phyloP scores from a whole-genome alignment of 2,113 vertebrate genomes.

The Epinephelus lanceolatus region DNA sequence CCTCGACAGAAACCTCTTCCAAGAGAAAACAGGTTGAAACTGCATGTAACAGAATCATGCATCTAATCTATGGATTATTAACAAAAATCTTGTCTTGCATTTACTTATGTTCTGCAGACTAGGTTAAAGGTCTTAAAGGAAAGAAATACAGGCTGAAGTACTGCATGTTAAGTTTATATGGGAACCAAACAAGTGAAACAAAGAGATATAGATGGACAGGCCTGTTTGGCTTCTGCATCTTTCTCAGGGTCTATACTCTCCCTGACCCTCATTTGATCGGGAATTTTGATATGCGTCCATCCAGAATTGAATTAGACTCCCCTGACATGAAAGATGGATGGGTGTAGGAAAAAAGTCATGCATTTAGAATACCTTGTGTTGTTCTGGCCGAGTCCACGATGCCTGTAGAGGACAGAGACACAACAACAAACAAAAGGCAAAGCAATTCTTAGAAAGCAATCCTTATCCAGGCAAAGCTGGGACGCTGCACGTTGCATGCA shows the following conservation, averaged over 20 bases:
- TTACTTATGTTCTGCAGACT: constrained; percentile 7
- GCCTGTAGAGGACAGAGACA: constrained; percentile 98
- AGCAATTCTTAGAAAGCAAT: constrained; percentile 82
- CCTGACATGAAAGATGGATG: constrained; percentile 74
- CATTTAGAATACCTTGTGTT: constrained; percentile 96
- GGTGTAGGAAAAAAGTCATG: constrained; percentile 77
- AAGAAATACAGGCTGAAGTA: neutral
- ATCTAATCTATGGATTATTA: neutral
- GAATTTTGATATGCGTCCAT: constrained; percentile 68
- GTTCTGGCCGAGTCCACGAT: constrained; percentile 99
- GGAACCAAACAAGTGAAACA: constrained; percentile 9
- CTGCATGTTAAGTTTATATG: constrained; percentile 8
- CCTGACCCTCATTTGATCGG: constrained; percentile 48
- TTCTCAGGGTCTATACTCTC: constrained; percentile 35
- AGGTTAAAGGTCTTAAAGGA: neutral
- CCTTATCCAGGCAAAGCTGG: constrained; percentile 64
- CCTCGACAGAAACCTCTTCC: constrained; percentile 7
- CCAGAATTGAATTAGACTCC: constrained; percentile 61
- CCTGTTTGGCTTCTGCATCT: constrained; percentile 11
- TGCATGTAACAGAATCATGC: neutral
- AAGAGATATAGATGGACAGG: constrained; percentile 17
- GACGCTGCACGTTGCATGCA: constrained; percentile 60
- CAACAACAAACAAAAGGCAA: constrained; percentile 88
- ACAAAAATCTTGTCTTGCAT: constrained; percentile 5
- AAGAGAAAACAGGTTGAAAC: neutral